phyloP scores from a whole-genome alignment of 2,888 invertebrate genomes.

The Rhagium mordax region DNA sequence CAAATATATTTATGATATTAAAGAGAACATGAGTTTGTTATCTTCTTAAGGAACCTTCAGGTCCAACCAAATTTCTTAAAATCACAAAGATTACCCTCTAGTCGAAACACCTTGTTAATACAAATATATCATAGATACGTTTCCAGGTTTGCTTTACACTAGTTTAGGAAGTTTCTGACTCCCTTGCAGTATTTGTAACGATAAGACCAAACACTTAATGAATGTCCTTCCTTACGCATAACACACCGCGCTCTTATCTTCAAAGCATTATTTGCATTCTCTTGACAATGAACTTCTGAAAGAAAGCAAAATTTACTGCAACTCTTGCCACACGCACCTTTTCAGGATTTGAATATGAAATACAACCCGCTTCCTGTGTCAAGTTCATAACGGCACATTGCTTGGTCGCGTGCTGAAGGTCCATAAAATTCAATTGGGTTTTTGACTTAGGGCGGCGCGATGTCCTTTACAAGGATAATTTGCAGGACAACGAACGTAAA shows the following conservation, averaged over 20 bases:
- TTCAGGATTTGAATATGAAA: constrained; percentile 20
- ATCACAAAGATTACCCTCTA: no score
- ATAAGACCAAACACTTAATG: neutral
- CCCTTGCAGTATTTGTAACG: neutral
- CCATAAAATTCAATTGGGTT: constrained; percentile 33
- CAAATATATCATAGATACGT: no score
- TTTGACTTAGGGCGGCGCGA: constrained; percentile 17
- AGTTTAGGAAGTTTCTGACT: neutral
- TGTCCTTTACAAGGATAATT: constrained; percentile 22
- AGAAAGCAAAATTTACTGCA: constrained; percentile 28
- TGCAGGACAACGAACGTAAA: constrained; percentile 19
- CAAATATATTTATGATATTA: no score
- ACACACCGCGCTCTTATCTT: neutral
- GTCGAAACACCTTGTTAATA: no score
- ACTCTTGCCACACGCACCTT: constrained; percentile 18
- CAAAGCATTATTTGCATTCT: neutral
- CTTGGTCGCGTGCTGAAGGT: constrained; percentile 19
- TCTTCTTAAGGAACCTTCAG: no score
- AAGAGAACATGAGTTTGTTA: no score
- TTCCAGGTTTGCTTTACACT: no score
- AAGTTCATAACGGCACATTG: constrained; percentile 30
- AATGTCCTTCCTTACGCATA: neutral
- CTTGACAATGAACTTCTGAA: constrained; percentile 20
- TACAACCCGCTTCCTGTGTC: constrained; percentile 26
- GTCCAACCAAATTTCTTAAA: no score